Percentiles rank a stretch among this genome's conserved stretches.
phyloP scores from a whole-genome alignment of 2,113 vertebrate genomes.

The Macroglossus sobrinus region DNA sequence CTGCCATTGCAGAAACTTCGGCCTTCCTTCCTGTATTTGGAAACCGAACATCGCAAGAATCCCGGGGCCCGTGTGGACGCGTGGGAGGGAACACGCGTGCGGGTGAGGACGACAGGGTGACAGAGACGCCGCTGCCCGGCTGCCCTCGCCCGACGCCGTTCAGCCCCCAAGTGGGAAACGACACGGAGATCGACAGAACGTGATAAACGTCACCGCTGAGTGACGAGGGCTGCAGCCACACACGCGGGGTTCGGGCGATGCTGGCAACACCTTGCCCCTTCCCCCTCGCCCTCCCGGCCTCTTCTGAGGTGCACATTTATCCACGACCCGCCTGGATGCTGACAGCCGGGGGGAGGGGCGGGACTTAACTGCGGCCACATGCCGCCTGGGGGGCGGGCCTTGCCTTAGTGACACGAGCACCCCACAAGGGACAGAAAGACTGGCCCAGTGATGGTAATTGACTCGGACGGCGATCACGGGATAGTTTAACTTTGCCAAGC shows the following conservation, averaged over 20 bases:
- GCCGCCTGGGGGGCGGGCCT: slow-evolving; percentile 47
- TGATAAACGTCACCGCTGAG: slow-evolving; percentile 5
- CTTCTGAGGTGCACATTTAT: neutral
- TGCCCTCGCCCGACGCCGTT: neutral
- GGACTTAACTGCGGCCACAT: slow-evolving; percentile 52
- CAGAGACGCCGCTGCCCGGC: neutral
- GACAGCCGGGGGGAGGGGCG: neutral
- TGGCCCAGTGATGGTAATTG: neutral
- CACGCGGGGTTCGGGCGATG: neutral
- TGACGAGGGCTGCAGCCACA: neutral
- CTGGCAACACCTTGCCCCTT: neutral
- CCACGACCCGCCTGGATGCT: slow-evolving; percentile 16
- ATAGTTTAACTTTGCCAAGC: neutral
- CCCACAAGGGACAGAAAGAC: neutral
- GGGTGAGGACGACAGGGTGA: neutral
- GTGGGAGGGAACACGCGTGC: neutral
- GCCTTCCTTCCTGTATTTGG: neutral
- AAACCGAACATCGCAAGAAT: neutral
- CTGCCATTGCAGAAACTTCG: neutral
- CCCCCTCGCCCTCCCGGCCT: neutral
- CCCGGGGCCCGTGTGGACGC: neutral
- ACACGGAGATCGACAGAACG: slow-evolving; percentile 45
- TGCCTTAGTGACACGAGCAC: slow-evolving; percentile 56
- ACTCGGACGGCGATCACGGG: neutral
- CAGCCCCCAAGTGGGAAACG: slow-evolving; percentile 36